Percentiles rank a stretch among this genome's conserved stretches.
These are phyloP conservation scores for Chiloscyllium plagiosum DNA, from an alignment of 2,113 vertebrate species.

Conservation along the genomic window DNA sequence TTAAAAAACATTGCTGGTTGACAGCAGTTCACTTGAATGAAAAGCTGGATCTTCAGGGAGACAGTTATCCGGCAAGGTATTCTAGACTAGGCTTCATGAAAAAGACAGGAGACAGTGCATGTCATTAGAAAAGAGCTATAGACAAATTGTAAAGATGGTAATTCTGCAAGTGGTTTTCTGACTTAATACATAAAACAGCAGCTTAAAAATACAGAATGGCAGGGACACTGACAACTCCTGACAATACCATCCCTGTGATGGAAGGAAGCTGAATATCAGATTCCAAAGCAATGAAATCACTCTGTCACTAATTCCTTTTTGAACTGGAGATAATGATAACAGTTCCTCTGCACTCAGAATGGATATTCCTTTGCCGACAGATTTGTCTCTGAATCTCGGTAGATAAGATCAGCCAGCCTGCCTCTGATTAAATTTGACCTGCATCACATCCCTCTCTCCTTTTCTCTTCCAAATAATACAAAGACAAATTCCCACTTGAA, in stretches of 20 bases:
- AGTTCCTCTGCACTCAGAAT: background rate
- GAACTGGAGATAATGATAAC: background rate
- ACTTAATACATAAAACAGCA: background rate
- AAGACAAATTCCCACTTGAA: background rate
- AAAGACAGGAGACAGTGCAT: background rate
- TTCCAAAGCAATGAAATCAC: background rate
- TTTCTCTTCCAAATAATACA: background rate
- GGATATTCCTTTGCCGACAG: background rate
- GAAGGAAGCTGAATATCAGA: background rate
- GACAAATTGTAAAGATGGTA: background rate
- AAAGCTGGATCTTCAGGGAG: background rate
- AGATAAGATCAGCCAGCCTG: background rate
- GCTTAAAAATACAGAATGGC: background rate
- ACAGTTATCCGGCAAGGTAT: background rate
- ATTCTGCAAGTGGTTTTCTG: background rate
- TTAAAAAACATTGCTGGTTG: no score
- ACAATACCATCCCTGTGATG: background rate
- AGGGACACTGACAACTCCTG: background rate
- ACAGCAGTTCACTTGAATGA: background rate
- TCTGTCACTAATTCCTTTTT: background rate
- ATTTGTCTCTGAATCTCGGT: background rate
- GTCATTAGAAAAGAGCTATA: background rate
- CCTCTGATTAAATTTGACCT: no score
- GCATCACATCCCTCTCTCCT: no score
- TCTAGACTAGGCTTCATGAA: background rate